Evolutionary conservation across 1,140 invertebrate genomes (phyloP).

Genomic region (Drosophila grimshawi): DNA sequence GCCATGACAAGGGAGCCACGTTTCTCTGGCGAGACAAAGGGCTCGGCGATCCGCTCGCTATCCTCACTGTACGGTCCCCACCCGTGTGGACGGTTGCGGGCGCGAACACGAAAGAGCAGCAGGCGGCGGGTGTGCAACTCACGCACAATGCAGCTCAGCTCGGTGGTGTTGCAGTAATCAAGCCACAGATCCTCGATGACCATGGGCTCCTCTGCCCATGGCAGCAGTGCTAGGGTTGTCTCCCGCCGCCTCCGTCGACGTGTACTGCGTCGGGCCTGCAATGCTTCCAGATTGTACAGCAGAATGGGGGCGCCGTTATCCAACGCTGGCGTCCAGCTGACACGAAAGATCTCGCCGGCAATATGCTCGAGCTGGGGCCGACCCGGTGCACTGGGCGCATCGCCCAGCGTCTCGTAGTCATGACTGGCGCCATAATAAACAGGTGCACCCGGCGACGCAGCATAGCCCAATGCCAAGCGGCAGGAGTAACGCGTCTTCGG

Average conservation of each 20-base stretch:
- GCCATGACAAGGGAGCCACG: slow-evolving; percentile 85
- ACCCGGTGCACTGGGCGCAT: slow-evolving; percentile 88
- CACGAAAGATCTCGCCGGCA: slow-evolving; percentile 88
- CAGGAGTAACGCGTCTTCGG: slow-evolving; percentile 91
- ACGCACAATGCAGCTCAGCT: slow-evolving; percentile 91
- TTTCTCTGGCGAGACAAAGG: slow-evolving; percentile 74
- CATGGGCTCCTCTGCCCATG: slow-evolving; percentile 69
- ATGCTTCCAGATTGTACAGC: slow-evolving; percentile 87
- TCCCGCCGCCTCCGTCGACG: slow-evolving; percentile 34
- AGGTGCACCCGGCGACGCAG: slow-evolving; percentile 86
- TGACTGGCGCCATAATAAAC: slow-evolving; percentile 86
- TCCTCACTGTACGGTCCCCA: slow-evolving; percentile 89
- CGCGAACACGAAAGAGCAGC: slow-evolving; percentile 90
- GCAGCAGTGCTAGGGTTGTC: slow-evolving; percentile 32
- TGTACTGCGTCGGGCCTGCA: slow-evolving; percentile 57
- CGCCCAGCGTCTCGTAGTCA: slow-evolving; percentile 90
- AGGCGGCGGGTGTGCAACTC: slow-evolving; percentile 88
- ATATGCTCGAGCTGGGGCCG: slow-evolving; percentile 88
- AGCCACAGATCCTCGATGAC: slow-evolving; percentile 87
- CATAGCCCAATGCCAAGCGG: slow-evolving; percentile 89
- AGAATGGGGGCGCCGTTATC: slow-evolving; percentile 88
- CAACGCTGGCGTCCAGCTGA: slow-evolving; percentile 89
- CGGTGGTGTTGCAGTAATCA: slow-evolving; percentile 92
- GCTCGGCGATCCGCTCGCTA: slow-evolving; percentile 86
- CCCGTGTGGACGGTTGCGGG: slow-evolving; percentile 90